These are phyloP conservation scores for Siniperca knerii DNA, from an alignment of 2,113 vertebrate species.

Conservation along the genomic window DNA sequence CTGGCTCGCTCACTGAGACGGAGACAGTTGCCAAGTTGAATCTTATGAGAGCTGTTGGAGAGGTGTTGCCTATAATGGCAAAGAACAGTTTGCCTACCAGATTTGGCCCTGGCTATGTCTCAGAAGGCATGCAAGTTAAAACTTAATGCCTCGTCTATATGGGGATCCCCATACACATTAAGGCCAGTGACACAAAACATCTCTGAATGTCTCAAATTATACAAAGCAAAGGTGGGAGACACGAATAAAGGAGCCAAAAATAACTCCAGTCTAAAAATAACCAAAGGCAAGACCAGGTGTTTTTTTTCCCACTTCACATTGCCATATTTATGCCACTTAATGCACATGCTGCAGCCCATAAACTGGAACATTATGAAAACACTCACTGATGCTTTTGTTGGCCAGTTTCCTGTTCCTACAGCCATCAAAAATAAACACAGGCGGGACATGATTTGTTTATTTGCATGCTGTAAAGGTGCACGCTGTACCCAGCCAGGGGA, in stretches of 20 bases:
- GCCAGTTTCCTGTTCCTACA: slow-evolving; percentile 36
- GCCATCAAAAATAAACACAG: slow-evolving; percentile 56
- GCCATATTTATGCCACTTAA: slow-evolving; percentile 52
- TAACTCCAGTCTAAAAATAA: slow-evolving; percentile 66
- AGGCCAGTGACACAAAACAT: slow-evolving; percentile 23
- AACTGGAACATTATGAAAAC: slow-evolving; percentile 56
- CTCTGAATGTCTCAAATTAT: slow-evolving; percentile 38
- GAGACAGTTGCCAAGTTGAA: slow-evolving; percentile 47
- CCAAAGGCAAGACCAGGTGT: slow-evolving; percentile 44
- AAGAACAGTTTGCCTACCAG: slow-evolving; percentile 44
- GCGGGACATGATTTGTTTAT: slow-evolving; percentile 38
- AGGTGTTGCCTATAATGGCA: slow-evolving; percentile 55
- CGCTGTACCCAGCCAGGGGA: not conserved
- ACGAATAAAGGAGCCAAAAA: slow-evolving; percentile 68
- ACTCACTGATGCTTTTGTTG: slow-evolving; percentile 60
- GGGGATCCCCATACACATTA: slow-evolving; percentile 9
- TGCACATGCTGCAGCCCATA: slow-evolving; percentile 41
- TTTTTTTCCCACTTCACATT: slow-evolving; percentile 29
- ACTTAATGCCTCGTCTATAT: not conserved
- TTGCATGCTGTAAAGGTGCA: slow-evolving; percentile 59
- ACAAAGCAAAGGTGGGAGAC: slow-evolving; percentile 62
- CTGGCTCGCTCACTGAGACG: slow-evolving; percentile 30
- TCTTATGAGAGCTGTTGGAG: slow-evolving; percentile 40
- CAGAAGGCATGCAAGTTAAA: slow-evolving; percentile 19
- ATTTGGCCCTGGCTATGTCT: slow-evolving; percentile 29